Base-by-base conservation (phyloP, 2,113 vertebrate species). In the Eleginops maclovinus region DNA sequence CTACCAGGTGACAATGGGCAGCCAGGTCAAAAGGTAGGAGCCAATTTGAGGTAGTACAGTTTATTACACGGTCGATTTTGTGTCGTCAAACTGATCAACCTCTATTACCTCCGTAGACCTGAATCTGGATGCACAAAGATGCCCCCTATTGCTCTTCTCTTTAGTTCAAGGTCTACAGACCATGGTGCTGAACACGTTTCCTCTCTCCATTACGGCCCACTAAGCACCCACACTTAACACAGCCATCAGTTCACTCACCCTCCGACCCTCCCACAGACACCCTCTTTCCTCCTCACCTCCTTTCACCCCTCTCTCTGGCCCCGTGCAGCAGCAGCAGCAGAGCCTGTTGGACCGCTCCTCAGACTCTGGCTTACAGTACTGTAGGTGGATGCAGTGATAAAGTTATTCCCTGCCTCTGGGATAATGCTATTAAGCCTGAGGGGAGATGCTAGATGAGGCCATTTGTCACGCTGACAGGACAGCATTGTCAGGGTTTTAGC, bases 21-120 rank as follows among this genome's bases (percentile, higher is more conserved):
- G 0, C 75, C 93, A 0, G 98, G 98, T 44, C 95, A 94, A 79
- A 99, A 99, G 96, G 98, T 98, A 90, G 94, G 89, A 36, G 43
- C 41, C 0, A 8, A 58, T 55, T 75, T 49, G 16, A 69, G 54
- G 28, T 46, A 53, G 1, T 44, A 19, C 43, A 31, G 50, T 24
- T 31, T 46, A 74, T 31, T 70, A 13, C 78, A 10, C 21, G 31
- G 31, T 36, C 31, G 51, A 22, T 11, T 14, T 14, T 16, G 60
- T 49, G n/a, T 63, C 10, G 10, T 59, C 60, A 56, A 73, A 49
- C 22, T 0, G 44, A 64, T 55, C 46, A 28, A 70, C 66, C 69
- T 7, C 61, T 72, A 77, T 66, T 71, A 56, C 81, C 21, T 59
- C 75, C 0, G 16, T 40, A 55, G 53, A 83, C 28, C 31, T 36